Base-by-base conservation (phyloP, 2,888 invertebrate species). In the Carabus problematicus region DNA sequence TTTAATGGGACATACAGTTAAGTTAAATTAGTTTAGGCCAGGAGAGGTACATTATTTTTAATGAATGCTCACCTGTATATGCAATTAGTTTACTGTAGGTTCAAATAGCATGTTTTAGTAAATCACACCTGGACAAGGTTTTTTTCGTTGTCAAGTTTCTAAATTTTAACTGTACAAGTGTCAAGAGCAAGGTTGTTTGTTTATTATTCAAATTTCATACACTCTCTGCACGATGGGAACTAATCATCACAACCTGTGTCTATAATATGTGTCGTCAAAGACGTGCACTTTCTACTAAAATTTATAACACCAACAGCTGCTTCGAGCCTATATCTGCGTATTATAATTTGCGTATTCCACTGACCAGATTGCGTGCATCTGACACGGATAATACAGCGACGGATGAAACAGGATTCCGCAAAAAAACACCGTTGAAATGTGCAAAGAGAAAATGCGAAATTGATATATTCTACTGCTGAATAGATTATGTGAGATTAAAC, bases 141-240 rank as follows among this genome's bases (percentile, higher is more conserved):
- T 70, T 64, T 73, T 73, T 71, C 66, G 71, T 70, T 72, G 73
- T 64, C 72, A 73, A 72, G 71, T 73, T 72, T 72, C 73, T 73
- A 73, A 67, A 69, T 70, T 73, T 70, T 63, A 43, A n/a, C n/a
- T n/a, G n/a, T n/a, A n/a, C n/a, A 59, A 70, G 64, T 70, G 72
- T 72, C 71, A 72, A 71, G 73, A 71, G 69, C 73, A 73, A 72
- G 73, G 73, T 59, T 71, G 64, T 67, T 19, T 41, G 40, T 12
- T 56, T 64, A 39, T 56, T 55, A 64, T 64, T 64, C 43, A 64
- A 47, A 47, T 47, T 7, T 47, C 42, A 47, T 42, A 52, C 8
- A 12, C 16, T 19, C 8, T 16, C 8, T 19, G 43, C 19, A 60
- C n/a, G 45, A 60, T 45, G 43, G 18, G 29, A n/a, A 18, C 45